phyloP scores from a whole-genome alignment of 23 tunicate genomes.

The Aplidium turbinatum region DNA sequence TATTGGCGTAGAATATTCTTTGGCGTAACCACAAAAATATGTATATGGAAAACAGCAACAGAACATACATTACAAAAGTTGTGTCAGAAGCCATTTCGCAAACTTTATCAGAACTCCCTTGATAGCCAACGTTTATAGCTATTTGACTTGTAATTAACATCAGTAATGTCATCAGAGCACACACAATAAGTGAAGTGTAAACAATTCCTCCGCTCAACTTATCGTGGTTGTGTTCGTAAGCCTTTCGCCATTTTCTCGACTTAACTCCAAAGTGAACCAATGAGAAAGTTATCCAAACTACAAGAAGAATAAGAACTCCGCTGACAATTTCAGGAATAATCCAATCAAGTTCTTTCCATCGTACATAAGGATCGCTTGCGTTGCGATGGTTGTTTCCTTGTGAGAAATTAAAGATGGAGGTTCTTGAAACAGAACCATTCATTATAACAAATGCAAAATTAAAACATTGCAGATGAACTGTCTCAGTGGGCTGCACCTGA shows the following conservation, averaged over 20 bases:
- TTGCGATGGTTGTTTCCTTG: too few species aligned
- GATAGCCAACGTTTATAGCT: slow-evolving; percentile 5
- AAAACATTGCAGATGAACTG: too few species aligned
- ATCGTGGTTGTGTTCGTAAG: slow-evolving; percentile 1
- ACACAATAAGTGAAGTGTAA: slow-evolving; percentile 21
- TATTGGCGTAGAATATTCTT: slow-evolving; percentile 27
- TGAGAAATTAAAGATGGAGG: too few species aligned
- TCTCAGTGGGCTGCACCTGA: too few species aligned
- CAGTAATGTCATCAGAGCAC: slow-evolving; percentile 13
- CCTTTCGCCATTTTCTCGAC: slow-evolving; percentile 20
- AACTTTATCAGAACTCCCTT: neutral
- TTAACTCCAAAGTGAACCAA: slow-evolving; percentile 10
- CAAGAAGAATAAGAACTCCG: neutral
- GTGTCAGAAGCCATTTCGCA: slow-evolving; percentile 15
- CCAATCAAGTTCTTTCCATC: slow-evolving; percentile 23
- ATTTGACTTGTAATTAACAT: slow-evolving; percentile 19
- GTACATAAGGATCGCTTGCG: neutral
- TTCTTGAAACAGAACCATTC: too few species aligned
- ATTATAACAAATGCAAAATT: too few species aligned
- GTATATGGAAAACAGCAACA: slow-evolving; percentile 18
- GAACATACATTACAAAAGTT: neutral
- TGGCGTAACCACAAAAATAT: slow-evolving; percentile 46
- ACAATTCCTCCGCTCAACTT: slow-evolving; percentile 42
- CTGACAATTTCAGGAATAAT: slow-evolving; percentile 21
- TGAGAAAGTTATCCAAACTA: slow-evolving; percentile 14